These are phyloP conservation scores for honey bee (Apis mellifera) DNA, from an alignment of 1,140 invertebrate species.

Conservation along the genomic window DNA sequence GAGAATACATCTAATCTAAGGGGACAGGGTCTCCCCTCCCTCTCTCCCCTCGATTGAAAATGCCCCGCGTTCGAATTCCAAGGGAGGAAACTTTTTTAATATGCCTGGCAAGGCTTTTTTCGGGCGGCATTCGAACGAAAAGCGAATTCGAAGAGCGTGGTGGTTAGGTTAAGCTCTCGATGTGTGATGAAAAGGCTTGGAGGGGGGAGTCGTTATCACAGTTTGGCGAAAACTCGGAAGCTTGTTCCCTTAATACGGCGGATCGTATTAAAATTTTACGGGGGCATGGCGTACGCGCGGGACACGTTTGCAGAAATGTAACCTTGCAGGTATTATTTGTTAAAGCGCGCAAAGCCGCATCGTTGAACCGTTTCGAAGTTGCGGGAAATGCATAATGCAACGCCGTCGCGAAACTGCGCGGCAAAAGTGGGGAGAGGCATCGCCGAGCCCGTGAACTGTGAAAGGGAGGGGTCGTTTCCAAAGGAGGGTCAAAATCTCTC, in stretches of 20 bases:
- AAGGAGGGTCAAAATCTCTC: neutral
- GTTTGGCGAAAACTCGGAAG: slow-evolving; percentile 16
- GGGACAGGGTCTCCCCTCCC: neutral
- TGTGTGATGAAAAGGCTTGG: slow-evolving; percentile 34
- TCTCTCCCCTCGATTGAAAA: neutral
- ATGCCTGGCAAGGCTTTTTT: slow-evolving; percentile 2
- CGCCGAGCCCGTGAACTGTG: slow-evolving; percentile 6
- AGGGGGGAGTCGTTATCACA: slow-evolving; percentile 18
- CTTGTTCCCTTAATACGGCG: slow-evolving; percentile 34
- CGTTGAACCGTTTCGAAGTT: slow-evolving; percentile 40
- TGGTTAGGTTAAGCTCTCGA: slow-evolving; percentile 46
- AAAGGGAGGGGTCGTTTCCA: neutral
- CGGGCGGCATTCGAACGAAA: neutral
- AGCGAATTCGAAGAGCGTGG: slow-evolving; percentile 21
- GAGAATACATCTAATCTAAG: slow-evolving; percentile 12
- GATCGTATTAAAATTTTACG: slow-evolving; percentile 41
- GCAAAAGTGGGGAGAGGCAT: neutral
- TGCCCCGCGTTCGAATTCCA: slow-evolving; percentile 5
- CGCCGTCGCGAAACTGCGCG: neutral
- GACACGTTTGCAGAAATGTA: slow-evolving; percentile 32
- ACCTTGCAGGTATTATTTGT: slow-evolving; percentile 40
- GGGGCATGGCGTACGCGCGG: slow-evolving; percentile 14
- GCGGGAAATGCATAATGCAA: slow-evolving; percentile 43
- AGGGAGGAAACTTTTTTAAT: slow-evolving; percentile 47
- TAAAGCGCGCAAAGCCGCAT: slow-evolving; percentile 31